Evolutionary conservation across 2,113 vertebrate genomes (phyloP), one percentile per base, ranked within the genome.

Genomic region (Emydura subglobosa): DNA sequence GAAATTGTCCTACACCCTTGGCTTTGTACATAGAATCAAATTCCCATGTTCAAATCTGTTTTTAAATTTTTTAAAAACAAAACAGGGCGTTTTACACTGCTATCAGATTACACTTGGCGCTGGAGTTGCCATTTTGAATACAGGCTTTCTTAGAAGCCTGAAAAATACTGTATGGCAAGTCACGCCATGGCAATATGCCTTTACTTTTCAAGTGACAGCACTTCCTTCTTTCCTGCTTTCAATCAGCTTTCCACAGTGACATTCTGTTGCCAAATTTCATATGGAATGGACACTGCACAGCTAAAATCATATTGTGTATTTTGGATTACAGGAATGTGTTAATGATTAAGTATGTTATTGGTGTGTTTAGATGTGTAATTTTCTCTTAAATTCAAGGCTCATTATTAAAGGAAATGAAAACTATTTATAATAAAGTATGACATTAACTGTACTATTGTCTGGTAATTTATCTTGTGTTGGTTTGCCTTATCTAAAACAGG

Each of bases 271-370:
- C 85, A 85, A 87, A 92, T 78, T 88, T 79, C 85, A 54, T 85
- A 78, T 50, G 85, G 82, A 92, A 82, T 7, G 76, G 85, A 68
- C 22, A 61, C 54, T 34, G 22, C 44, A 51, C 14, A 85, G 42
- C 57, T 80, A 90, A 95, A 93, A 92, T 68, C 79, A 78, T 54
- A 57, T 81, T 86, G 31, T 93, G 74, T 19, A 11, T 51, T 95
- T 82, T 86, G 55, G 51, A 93, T 88, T 5, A 11, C 47, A 80
- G 10, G 25, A 91, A 80, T 0, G 0, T 80, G 57, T 80, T 47
- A 55, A 39, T 85, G 49, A 87, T 85, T 95, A 84, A 88, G 88
- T 44, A 59, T 7, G 29, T 86, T 84, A 86, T 88, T 85, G 50
- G 3, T 80, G 11, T 59, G 21, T 79, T 91, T 83, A 91, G 21